Evolutionary conservation across 2,888 invertebrate genomes (phyloP), one percentile per base, ranked within the genome.

Genomic region (Anticlea derivata): DNA sequence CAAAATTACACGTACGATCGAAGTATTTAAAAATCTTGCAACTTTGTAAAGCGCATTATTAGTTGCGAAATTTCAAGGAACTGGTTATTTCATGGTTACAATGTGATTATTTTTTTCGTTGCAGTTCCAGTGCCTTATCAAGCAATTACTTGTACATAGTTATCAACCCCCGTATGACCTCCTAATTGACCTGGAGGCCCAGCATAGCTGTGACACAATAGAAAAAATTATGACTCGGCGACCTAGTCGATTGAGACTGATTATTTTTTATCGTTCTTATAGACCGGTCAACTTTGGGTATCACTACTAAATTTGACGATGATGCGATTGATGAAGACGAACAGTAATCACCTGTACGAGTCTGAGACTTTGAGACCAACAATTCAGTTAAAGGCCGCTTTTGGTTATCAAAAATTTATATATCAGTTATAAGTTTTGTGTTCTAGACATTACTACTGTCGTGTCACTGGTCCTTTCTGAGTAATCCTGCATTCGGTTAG

Each of bases 81-180:
- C 65, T 44, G 60, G 65, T 66, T 68, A 59, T 46, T 34, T 24
- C 64, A 67, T 70, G 65, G 64, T 58, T 60, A 62, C 31, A 43
- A 12, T 31, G 27, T 55, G 47, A 29, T 47, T 54, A 12, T 58
- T 57, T 55, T 17, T 30, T 29, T 50, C 34, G 33, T 39, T 45
- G 50, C 53, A 57, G 61, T 63, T 56, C 31, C 47, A 57, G 54
- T 57, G 51, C 53, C 55, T 63, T 71, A 62, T 67, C 60, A 45
- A 53, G 55, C 55, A 63, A 63, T 68, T 65, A 61, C 35, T 66
- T 59, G 56, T 59, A 48, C 59, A 52, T 61, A 57, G 68, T 76
- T 83, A 80, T 83, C 80, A 77, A 69, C 69, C 68, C 64, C 65
- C 66, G 56, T 61, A 63, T 73, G 83, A 81, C 85, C 83, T 70